Percentiles rank a stretch among this genome's conserved stretches.
Evolutionary conservation across 2,113 vertebrate species (phyloP).

Genomic region (Eurypyga helias): DNA sequence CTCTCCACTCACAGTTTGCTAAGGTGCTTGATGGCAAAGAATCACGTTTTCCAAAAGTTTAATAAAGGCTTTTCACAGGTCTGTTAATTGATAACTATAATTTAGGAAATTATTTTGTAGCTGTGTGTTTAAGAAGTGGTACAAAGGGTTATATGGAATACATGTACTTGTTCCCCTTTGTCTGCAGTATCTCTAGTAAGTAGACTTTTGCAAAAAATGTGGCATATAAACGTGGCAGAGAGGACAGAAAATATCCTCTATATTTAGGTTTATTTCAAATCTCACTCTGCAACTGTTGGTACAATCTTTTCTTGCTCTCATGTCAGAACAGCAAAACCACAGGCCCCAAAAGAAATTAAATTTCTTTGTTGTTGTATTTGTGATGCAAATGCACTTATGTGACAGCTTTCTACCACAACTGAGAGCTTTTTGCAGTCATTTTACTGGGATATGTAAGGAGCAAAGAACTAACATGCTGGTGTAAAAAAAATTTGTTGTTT

Average conservation of each 20-base stretch:
- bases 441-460: background rate
- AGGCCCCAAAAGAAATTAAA: background rate
- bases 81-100: background rate
- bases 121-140: background rate
- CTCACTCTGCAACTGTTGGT: background rate
- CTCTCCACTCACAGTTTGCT: background rate
- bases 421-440: background rate
- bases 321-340: background rate
- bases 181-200: background rate
- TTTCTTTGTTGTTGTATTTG: background rate
- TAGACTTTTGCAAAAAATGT: background rate
- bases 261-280: background rate
- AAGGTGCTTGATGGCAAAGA: background rate
- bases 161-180: rapidly evolving
- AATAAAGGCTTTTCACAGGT: background rate
- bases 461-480: background rate
- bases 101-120: background rate
- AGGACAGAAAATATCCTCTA: background rate
- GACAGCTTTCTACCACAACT: background rate
- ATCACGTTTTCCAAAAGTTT: background rate
- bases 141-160: background rate
- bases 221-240: background rate
- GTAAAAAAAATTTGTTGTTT: background rate
- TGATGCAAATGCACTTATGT: background rate
- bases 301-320: background rate